These are phyloP conservation scores for Drosophila orena DNA, from an alignment of 1,140 invertebrate genomes.

Conservation along the genomic window DNA sequence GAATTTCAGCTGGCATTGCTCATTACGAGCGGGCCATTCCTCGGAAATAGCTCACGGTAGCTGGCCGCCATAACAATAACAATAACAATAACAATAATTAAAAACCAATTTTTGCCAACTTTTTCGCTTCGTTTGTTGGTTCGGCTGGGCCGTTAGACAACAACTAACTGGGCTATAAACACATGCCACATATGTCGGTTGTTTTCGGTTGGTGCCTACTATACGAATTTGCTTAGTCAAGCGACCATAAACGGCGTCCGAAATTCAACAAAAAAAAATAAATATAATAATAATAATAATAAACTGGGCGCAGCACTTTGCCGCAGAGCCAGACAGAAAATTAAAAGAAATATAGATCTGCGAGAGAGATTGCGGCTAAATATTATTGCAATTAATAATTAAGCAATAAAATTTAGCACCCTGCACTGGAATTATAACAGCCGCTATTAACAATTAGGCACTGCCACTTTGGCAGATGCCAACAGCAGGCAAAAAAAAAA, in stretches of 20 bases:
- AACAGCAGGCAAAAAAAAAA: conserved; percentile 9
- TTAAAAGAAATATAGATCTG: conserved; percentile 39
- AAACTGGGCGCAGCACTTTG: conserved; percentile 67
- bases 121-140: conserved; percentile 31
- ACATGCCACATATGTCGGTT: conserved; percentile 27
- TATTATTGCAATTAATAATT: conserved; percentile 77
- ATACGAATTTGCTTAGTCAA: conserved; percentile 77
- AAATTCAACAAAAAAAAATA: conserved; percentile 9
- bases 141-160: conserved; percentile 34
- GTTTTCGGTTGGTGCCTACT: conserved; percentile 22
- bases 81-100: conserved; percentile 80
- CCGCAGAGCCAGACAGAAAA: conserved; percentile 41
- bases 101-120: conserved; percentile 71
- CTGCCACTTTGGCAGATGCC: conserved; percentile 76
- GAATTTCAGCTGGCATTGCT: conserved; percentile 76
- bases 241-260: conserved; percentile 61
- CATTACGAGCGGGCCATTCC: conserved; percentile 69
- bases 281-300: conserved; percentile 48
- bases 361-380: conserved; percentile 52
- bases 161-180: conserved; percentile 64
- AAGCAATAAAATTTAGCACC: conserved; percentile 68
- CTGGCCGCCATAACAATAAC: conserved; percentile 37
- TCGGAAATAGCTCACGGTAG: conserved; percentile 57
- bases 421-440: conserved; percentile 54
- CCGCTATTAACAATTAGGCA: conserved; percentile 70